These are phyloP conservation scores for Xerus inauris DNA, from an alignment of 2,113 vertebrate genomes.

Conservation along the genomic window DNA sequence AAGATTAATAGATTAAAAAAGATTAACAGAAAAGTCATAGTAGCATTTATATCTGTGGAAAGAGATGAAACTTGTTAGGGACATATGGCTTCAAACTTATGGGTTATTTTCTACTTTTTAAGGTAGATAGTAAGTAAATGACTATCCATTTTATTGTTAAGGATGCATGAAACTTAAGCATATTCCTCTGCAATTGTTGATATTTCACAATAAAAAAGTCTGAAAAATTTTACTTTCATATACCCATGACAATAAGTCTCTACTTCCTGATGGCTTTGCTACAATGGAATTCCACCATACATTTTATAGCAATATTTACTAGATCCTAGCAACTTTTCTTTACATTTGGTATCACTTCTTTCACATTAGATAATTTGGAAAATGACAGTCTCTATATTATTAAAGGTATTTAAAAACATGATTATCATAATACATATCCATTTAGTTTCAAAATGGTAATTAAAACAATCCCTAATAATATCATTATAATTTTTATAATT, in stretches of 20 bases:
- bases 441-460: not conserved
- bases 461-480: constrained; percentile 27
- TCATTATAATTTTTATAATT: not conserved
- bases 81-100: not conserved
- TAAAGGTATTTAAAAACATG: not conserved
- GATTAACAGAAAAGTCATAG: not conserved
- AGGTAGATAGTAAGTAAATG: not conserved
- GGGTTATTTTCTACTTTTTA: not conserved
- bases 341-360: not conserved
- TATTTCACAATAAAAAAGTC: not conserved
- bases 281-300: not conserved
- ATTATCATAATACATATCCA: not conserved
- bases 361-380: not conserved
- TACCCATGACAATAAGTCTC: not conserved
- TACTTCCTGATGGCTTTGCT: not conserved
- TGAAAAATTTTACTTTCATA: not conserved
- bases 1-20: not conserved
- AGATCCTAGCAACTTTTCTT: not conserved
- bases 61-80: not conserved
- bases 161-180: not conserved
- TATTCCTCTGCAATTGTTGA: not conserved
- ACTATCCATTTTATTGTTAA: not conserved
- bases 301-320: not conserved
- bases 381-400: not conserved
- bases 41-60: not conserved